These are phyloP conservation scores for Endotricha flammealis DNA, from an alignment of 2,888 invertebrate species.

Conservation along the genomic window DNA sequence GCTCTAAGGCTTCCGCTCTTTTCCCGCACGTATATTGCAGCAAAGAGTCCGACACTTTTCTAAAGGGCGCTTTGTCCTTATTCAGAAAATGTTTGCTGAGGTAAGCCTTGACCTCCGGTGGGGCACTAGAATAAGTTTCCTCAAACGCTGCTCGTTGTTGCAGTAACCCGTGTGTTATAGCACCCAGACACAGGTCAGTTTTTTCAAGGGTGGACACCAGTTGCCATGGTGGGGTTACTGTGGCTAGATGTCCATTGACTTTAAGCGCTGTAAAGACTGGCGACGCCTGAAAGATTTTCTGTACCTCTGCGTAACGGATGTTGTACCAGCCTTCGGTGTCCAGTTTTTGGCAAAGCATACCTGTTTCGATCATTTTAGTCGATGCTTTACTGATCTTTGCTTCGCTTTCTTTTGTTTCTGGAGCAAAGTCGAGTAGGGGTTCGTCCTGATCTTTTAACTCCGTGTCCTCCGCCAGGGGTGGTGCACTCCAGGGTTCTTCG, in stretches of 20 bases:
- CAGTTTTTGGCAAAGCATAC: neutral
- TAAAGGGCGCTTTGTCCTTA: neutral
- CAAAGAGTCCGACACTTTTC: neutral
- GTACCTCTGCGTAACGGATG: constrained; percentile 16
- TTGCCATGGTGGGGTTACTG: constrained; percentile 16
- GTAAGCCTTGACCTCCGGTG: neutral
- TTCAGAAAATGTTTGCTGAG: neutral
- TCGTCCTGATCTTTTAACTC: neutral
- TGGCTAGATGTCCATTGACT: constrained; percentile 13
- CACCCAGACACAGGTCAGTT: constrained; percentile 14
- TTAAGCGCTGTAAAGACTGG: constrained; percentile 18
- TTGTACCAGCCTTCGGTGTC: constrained; percentile 2
- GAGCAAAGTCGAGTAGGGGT: neutral
- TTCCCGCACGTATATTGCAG: neutral
- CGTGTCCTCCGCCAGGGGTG: too few species aligned
- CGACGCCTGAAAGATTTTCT: constrained; percentile 19
- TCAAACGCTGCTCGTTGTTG: constrained; percentile 12
- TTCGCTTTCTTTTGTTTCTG: neutral
- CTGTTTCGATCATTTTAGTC: neutral
- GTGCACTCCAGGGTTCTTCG: too few species aligned
- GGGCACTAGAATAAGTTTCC: constrained; percentile 4
- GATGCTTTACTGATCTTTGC: neutral
- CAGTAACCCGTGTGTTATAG: constrained; percentile 13
- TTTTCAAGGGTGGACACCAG: constrained; percentile 8
- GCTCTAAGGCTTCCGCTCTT: neutral